Evolutionary conservation across 2,113 vertebrate genomes (phyloP).

Genomic region (Labeo rohita): DNA sequence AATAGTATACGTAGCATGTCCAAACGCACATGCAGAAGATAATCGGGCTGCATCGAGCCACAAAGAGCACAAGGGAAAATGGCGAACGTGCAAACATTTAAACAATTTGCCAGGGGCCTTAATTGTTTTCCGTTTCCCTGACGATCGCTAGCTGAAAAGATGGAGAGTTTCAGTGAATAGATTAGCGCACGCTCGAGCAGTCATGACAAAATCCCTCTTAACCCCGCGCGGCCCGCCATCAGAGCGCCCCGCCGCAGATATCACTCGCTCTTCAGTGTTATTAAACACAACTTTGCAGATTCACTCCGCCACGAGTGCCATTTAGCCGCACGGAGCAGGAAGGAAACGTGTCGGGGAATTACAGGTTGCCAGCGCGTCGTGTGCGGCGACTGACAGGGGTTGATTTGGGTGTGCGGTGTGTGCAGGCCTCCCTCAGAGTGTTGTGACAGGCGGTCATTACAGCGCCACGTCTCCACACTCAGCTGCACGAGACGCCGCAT

Average conservation of each 20-base stretch:
- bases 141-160: constrained; percentile 87
- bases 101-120: constrained; percentile 64
- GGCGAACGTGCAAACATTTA: constrained; percentile 55
- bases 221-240: constrained; percentile 80
- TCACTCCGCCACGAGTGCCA: constrained; percentile 98
- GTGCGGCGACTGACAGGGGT: constrained; percentile 95
- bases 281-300: constrained; percentile 98
- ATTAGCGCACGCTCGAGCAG: constrained; percentile 92
- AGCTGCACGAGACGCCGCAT: constrained; percentile 94
- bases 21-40: not conserved
- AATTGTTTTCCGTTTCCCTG: constrained; percentile 88
- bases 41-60: not conserved
- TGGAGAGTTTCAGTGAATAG: constrained; percentile 88
- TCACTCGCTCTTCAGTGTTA: constrained; percentile 86
- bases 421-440: constrained; percentile 96
- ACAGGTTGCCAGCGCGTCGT: constrained; percentile 96
- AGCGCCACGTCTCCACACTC: constrained; percentile 90
- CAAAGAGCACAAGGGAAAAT: not conserved
- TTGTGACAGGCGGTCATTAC: constrained; percentile 99
- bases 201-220: constrained; percentile 97
- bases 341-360: constrained; percentile 89
- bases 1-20: not conserved
- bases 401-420: constrained; percentile 86
- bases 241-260: constrained; percentile 83
- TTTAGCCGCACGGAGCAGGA: constrained; percentile 96